Evolutionary conservation across 2,888 invertebrate genomes (phyloP).

Genomic region (Cephonodes hylas): DNA sequence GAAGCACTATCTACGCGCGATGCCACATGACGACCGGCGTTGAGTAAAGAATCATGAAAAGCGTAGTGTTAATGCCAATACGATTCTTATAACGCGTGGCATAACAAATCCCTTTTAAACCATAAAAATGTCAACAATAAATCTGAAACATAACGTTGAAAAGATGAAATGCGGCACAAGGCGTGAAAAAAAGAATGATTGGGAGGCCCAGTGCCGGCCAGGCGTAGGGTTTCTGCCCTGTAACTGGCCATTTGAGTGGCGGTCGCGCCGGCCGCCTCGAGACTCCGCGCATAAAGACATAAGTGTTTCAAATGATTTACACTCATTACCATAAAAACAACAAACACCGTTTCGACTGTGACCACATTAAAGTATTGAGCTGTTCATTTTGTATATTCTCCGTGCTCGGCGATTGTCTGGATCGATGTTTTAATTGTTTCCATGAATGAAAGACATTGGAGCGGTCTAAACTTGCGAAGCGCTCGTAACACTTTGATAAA

Average conservation of each 20-base stretch:
- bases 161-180: conserved; percentile 45
- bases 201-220: conserved; percentile 39
- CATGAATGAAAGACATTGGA: not conserved
- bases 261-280: conserved; percentile 20
- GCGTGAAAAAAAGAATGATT: conserved; percentile 55
- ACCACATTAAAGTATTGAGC: not conserved
- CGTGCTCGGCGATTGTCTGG: not conserved
- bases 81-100: conserved; percentile 33
- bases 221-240: conserved; percentile 51
- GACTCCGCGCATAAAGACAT: conserved; percentile 9
- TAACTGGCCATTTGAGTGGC: conserved; percentile 49
- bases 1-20: not conserved
- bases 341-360: not conserved
- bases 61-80: conserved; percentile 27
- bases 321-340: conserved; percentile 12
- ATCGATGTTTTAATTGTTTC: not conserved
- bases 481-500: not conserved
- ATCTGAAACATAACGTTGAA: conserved; percentile 42
- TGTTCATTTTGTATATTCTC: not conserved
- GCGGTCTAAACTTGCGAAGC: not conserved
- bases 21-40: not conserved
- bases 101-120: conserved; percentile 43
- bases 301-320: conserved; percentile 10
- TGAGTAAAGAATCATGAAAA: conserved; percentile 19
- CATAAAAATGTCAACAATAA: conserved; percentile 50